These are phyloP conservation scores for Glaucidium brasilianum DNA, from an alignment of 2,113 vertebrate species.

Conservation along the genomic window DNA sequence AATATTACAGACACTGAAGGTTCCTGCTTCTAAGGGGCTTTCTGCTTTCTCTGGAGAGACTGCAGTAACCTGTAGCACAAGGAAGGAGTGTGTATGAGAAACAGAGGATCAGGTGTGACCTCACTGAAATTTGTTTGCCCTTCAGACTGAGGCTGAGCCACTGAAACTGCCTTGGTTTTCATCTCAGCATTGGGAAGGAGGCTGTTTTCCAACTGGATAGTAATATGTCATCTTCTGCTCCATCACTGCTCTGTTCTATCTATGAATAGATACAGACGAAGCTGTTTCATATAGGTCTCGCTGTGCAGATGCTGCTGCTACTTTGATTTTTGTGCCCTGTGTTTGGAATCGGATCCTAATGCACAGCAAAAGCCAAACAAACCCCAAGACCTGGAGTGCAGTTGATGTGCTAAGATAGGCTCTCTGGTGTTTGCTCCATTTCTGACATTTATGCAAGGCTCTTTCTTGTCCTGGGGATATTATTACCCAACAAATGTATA, in stretches of 20 bases:
- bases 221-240: neutral
- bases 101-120: neutral
- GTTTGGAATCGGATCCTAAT: neutral
- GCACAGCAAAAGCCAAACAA: neutral
- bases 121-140: neutral
- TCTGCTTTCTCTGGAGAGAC: neutral
- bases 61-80: neutral
- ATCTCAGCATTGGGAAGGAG: neutral
- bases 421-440: neutral
- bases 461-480: neutral
- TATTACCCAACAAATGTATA: neutral
- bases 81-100: neutral
- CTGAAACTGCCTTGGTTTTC: neutral
- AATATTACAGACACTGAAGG: neutral
- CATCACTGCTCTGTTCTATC: neutral
- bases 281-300: neutral
- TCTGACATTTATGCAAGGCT: neutral
- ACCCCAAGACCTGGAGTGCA: neutral
- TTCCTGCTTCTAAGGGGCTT: neutral
- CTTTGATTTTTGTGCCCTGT: conserved; percentile 6
- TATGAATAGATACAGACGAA: neutral
- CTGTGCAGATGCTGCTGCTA: neutral
- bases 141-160: neutral
- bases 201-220: neutral
- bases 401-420: neutral